A percentile compares a stretch with the other conserved stretches of the same genome.
Evolutionary conservation across 1,140 invertebrate genomes (phyloP).

Genomic region (Macrosteles quadrilineatus): DNA sequence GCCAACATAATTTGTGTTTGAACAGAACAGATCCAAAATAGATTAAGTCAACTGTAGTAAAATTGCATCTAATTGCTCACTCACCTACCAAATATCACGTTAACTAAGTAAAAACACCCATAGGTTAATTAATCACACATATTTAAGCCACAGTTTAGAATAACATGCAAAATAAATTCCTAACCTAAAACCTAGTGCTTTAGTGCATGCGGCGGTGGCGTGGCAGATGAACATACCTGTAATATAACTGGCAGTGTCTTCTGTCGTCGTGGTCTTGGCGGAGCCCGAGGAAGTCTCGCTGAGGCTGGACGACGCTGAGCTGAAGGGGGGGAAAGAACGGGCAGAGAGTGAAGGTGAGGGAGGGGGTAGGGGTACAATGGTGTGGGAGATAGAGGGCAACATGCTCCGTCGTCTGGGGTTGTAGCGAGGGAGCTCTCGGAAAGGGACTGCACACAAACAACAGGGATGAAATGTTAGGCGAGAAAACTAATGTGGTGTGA

Average conservation of each 20-base stretch:
- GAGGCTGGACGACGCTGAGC: constrained; percentile 83
- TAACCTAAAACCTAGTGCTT: neutral
- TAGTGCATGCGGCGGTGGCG: constrained; percentile 12
- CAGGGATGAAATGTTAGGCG: constrained; percentile 10
- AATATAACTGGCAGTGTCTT: constrained; percentile 81
- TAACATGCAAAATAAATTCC: neutral
- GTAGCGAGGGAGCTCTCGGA: constrained; percentile 92
- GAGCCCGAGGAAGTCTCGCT: constrained; percentile 73
- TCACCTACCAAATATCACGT: too few relatives aligned
- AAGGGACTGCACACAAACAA: constrained; percentile 78
- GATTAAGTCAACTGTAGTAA: too few relatives aligned
- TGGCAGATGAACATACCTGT: constrained; percentile 65
- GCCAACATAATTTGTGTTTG: too few relatives aligned
- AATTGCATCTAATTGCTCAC: too few relatives aligned
- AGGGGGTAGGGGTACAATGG: constrained; percentile 32
- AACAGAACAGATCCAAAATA: too few relatives aligned
- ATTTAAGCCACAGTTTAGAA: too few relatives aligned
- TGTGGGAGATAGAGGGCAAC: constrained; percentile 36
- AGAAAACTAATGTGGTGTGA: constrained; percentile 20
- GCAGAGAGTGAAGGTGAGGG: constrained; percentile 84
- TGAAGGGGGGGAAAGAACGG: constrained; percentile 75
- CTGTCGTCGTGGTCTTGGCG: constrained; percentile 68
- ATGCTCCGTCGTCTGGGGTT: constrained; percentile 78
- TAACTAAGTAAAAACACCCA: too few relatives aligned
- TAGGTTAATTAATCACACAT: too few relatives aligned